Evolutionary conservation across 1,140 invertebrate species (phyloP), one percentile per base, ranked within the genome.

Genomic region (Euglossa dilemma): DNA sequence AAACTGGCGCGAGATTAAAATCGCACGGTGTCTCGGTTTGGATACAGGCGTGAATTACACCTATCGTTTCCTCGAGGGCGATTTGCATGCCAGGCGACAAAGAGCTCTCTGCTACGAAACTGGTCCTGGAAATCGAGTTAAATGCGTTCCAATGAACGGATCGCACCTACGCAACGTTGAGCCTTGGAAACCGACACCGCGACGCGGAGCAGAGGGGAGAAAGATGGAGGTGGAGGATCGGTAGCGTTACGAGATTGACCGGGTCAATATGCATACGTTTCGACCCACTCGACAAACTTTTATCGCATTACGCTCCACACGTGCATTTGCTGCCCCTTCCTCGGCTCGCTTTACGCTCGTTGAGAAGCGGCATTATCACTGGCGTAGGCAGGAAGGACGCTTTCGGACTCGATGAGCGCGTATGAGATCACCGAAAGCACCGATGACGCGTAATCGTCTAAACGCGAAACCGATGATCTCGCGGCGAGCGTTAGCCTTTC

Each of bases 201-300:
- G 14, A 12, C 28, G 47, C 12, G 12, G 59, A 47, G 45, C 0
- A 28, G 61, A 25, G 57, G 25, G 45, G 67, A 57, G 73, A n/a
- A 57, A 69, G 50, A 47, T 47, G 73, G 64, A 72, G 75, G 74
- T 86, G 73, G 81, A 90, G 80, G 84, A 90, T 90, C 87, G 83
- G 88, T 89, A 88, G 88, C 88, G 83, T 90, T 90, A 88, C 74
- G 85, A 88, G 90, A 92, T 93, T 91, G 91, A 92, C 91, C 91
- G 88, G 89, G 90, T 93, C 90, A 93, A 92, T 92, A 90, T 92
- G 87, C 92, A 92, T 93, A 91, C 88, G 89, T 92, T 91, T 91
- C 90, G 85, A 91, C 88, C 92, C 90, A 92, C 92, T 92, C 90
- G 92, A 90, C 86, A 80, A 90, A 87, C 91, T 89, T 91, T 93